Evolutionary conservation across 2,888 invertebrate genomes (phyloP).

Genomic region (Luperina nickerlii): DNA sequence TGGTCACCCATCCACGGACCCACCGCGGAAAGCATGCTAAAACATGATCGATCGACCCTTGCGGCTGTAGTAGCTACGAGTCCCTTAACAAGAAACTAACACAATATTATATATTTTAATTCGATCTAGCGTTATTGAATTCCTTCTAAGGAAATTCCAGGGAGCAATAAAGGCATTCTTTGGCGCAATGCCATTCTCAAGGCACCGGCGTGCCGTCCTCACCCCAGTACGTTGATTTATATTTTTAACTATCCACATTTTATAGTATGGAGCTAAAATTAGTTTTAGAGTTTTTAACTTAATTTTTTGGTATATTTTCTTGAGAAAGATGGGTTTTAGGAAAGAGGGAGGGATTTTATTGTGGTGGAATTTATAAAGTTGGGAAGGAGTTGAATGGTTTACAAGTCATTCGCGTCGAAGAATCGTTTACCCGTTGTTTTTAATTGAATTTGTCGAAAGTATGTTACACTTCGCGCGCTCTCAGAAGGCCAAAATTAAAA

Average conservation of each 20-base stretch:
- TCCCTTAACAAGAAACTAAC: constrained; percentile 52
- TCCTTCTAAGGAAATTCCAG: constrained; percentile 75
- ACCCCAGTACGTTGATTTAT: constrained; percentile 57
- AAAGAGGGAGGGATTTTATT: neutral
- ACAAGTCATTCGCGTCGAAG: neutral
- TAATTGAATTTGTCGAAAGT: neutral
- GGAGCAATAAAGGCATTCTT: constrained; percentile 86
- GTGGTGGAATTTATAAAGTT: neutral
- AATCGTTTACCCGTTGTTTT: neutral
- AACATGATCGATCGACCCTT: neutral
- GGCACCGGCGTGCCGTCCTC: constrained; percentile 54
- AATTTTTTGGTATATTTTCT: constrained; percentile 5
- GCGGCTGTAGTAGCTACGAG: neutral
- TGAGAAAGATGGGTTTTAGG: neutral
- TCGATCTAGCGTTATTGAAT: constrained; percentile 82
- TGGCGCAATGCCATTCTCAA: constrained; percentile 78
- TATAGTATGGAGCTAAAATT: constrained; percentile 45
- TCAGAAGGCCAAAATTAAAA: neutral
- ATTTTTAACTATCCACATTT: constrained; percentile 65
- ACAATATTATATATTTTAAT: constrained; percentile 77
- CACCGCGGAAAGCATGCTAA: neutral
- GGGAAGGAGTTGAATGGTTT: neutral
- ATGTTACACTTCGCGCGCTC: neutral
- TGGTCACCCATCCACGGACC: neutral
- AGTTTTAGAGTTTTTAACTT: constrained; percentile 24